Conservation (phyloP, 2,797 vertebrate genomes). For the Oryzias sinensis region DNA sequence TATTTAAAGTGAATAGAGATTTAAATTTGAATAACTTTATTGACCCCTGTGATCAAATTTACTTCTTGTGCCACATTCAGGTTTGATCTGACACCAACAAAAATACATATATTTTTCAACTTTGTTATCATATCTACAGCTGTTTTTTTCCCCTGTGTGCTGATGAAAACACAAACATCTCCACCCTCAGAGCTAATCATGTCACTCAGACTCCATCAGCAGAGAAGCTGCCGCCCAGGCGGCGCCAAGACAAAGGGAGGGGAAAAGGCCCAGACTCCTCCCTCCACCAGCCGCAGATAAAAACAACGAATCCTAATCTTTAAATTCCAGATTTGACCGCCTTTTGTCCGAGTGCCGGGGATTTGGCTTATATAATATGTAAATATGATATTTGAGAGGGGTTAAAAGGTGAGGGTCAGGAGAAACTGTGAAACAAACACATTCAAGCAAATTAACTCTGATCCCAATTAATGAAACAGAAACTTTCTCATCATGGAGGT, state of each 20-base stretch:
- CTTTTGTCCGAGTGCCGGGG: conserved; percentile 39
- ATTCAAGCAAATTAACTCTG: conserved; percentile 38
- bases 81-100: too few species aligned
- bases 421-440: conserved; percentile 20
- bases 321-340: conserved; percentile 48
- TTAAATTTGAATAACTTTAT: too few species aligned
- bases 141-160: too few species aligned
- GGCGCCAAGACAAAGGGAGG: conserved; percentile 20
- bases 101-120: too few species aligned
- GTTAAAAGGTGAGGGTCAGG: conserved; percentile 15
- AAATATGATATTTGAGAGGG: conserved; percentile 43
- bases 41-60: too few species aligned
- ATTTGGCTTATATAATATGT: conserved; percentile 50
- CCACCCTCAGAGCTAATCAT: too few species aligned
- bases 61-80: too few species aligned
- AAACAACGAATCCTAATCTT: conserved; percentile 46
- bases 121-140: too few species aligned
- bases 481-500: conserved; percentile 39
- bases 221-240: conserved; percentile 30
- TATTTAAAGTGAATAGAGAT: too few species aligned
- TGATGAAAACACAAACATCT: too few species aligned
- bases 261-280: conserved; percentile 9
- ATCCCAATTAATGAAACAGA: conserved; percentile 32
- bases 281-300: conserved; percentile 7
- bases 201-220: conserved; percentile 17